These are phyloP conservation scores for Diarsia mendica DNA, from an alignment of 2,888 invertebrate genomes.

Conservation along the genomic window DNA sequence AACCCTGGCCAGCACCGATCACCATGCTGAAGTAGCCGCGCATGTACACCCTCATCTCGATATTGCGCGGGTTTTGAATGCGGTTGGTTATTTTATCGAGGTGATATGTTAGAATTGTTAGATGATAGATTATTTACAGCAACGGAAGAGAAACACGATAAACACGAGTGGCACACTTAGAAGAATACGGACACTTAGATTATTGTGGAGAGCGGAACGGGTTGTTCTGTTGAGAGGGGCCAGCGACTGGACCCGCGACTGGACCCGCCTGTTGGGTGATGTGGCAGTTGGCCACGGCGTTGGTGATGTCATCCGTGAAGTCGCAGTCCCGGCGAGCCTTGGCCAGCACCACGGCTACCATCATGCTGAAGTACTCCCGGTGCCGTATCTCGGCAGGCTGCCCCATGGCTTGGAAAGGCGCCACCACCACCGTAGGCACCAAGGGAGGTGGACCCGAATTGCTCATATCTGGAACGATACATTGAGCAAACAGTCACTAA, in stretches of 20 bases:
- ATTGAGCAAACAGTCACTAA: background rate
- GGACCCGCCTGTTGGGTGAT: background rate
- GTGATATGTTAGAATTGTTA: background rate
- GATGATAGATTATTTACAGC: background rate
- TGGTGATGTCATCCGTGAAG: conserved; percentile 34
- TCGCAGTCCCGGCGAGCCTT: conserved; percentile 38
- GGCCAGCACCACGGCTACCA: conserved; percentile 43
- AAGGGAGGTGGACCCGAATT: background rate
- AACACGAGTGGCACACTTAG: background rate
- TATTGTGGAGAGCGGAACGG: conserved; percentile 1
- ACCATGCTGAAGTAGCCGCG: conserved; percentile 26
- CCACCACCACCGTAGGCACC: background rate
- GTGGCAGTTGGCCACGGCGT: conserved; percentile 36
- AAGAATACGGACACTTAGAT: no score
- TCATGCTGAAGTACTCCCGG: conserved; percentile 16
- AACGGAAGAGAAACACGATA: background rate
- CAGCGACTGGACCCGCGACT: no score
- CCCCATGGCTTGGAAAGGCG: background rate
- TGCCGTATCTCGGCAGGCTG: no score
- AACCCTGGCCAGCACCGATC: conserved; percentile 28
- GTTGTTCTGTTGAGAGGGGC: conserved; percentile 2
- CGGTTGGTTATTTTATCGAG: background rate
- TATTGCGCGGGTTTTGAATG: background rate
- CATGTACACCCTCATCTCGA: conserved; percentile 14
- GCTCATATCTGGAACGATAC: conserved; percentile 37